These are phyloP conservation scores for Germaria angustata DNA, from an alignment of 2,888 invertebrate genomes.

Conservation along the genomic window DNA sequence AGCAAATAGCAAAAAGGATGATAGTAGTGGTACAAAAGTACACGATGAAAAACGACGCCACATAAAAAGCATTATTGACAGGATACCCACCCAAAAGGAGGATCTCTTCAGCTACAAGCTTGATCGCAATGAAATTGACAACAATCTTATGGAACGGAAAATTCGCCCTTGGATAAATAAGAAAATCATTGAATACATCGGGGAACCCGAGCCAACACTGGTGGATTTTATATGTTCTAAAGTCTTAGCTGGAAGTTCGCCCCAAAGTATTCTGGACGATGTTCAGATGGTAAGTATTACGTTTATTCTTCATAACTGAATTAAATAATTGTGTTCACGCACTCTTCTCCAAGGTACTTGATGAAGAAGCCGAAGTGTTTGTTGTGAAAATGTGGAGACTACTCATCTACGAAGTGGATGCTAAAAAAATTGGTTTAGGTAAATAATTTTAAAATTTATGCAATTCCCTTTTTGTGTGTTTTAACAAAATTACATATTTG, in stretches of 20 bases:
- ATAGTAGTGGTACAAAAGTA: conserved; percentile 85
- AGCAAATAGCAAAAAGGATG: conserved; percentile 79
- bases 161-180: conserved; percentile 99
- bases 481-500: conserved; percentile 67
- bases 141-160: conserved; percentile 93
- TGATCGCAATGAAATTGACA: conserved; percentile 92
- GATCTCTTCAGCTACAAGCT: conserved; percentile 96
- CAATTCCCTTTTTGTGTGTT: conserved; percentile 64
- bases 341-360: conserved; percentile 88
- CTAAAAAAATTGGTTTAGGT: conserved; percentile 95
- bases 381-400: conserved; percentile 99
- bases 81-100: conserved; percentile 98
- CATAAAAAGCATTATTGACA: conserved; percentile 98
- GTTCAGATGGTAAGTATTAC: conserved; percentile 95
- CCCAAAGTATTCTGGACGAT: conserved; percentile 97
- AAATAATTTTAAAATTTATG: conserved; percentile 81
- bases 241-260: conserved; percentile 94
- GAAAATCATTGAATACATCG: conserved; percentile 99
- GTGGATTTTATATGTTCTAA: conserved; percentile 99
- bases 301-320: neutral
- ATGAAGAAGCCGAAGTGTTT: conserved; percentile 99
- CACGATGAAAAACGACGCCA: conserved; percentile 97
- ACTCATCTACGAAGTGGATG: conserved; percentile 99
- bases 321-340: neutral
- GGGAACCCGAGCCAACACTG: conserved; percentile 98